Conservation (phyloP, 2,113 vertebrate species). For the Felis chaus region DNA sequence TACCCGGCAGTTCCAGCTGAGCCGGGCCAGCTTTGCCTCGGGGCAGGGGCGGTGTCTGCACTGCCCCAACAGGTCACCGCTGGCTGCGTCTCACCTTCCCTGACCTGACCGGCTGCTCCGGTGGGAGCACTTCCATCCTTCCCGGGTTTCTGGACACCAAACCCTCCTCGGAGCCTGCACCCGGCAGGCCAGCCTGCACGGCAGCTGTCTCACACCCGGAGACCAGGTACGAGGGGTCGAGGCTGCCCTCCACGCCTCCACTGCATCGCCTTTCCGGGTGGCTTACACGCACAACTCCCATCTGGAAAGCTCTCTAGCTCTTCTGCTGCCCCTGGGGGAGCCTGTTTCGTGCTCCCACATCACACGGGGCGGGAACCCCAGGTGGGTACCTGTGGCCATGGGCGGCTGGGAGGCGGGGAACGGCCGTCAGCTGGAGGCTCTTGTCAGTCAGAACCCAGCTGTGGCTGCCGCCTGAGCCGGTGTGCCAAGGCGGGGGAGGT, state of each 20-base stretch:
- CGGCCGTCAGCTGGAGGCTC: not conserved
- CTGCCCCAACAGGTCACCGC: not conserved
- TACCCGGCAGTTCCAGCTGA: not conserved
- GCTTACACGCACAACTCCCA: fast-evolving
- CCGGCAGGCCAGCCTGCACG: fast-evolving
- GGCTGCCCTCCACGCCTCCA: not conserved
- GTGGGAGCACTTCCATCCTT: not conserved
- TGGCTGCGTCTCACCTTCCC: not conserved
- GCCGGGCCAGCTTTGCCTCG: not conserved
- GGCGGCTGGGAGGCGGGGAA: not conserved
- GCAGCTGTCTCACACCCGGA: not conserved
- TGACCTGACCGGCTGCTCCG: not conserved
- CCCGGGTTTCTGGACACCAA: not conserved
- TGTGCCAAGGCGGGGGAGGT: not conserved
- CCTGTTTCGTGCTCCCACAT: not conserved
- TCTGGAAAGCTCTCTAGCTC: not conserved
- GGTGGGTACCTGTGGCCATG: slow-evolving; percentile 94
- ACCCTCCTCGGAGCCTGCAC: not conserved
- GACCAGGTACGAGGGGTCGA: not conserved
- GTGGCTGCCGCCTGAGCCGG: fast-evolving
- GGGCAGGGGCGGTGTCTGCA: not conserved
- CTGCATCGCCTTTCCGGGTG: not conserved
- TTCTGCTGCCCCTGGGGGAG: not conserved
- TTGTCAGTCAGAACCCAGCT: not conserved
- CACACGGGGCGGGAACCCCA: fast-evolving